These are phyloP conservation scores for Heliconius hermathena DNA, from an alignment of 1,140 invertebrate genomes.

Conservation along the genomic window DNA sequence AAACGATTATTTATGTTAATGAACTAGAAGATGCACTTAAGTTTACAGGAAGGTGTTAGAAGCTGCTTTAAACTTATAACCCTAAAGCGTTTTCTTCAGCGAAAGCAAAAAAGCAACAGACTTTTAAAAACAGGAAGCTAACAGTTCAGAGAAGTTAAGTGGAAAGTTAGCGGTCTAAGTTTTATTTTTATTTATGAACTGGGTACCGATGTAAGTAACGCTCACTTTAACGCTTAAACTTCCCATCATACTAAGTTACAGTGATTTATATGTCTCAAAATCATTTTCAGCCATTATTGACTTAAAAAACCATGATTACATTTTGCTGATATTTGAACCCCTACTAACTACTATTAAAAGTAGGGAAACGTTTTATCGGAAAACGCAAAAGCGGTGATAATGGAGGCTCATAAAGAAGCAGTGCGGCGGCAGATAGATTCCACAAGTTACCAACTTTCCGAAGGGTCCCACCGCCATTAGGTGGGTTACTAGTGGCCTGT, in stretches of 20 bases:
- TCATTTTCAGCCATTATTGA: constrained; percentile 40
- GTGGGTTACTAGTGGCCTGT: constrained; percentile 57
- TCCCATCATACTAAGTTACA: constrained; percentile 34
- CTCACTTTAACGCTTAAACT: constrained; percentile 53
- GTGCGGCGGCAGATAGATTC: constrained; percentile 70
- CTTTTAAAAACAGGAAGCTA: constrained; percentile 78
- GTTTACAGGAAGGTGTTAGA: constrained; percentile 65
- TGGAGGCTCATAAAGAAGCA: constrained; percentile 75
- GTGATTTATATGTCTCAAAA: constrained; percentile 38
- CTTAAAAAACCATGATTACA: neutral
- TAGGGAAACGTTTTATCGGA: constrained; percentile 72
- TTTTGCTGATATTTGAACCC: constrained; percentile 55
- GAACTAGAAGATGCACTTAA: constrained; percentile 53
- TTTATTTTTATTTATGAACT: constrained; percentile 72
- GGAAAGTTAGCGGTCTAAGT: constrained; percentile 72
- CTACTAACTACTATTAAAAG: constrained; percentile 67
- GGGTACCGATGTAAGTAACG: constrained; percentile 59
- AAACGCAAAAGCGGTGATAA: constrained; percentile 71
- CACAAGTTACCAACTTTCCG: constrained; percentile 77
- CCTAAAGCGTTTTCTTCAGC: constrained; percentile 66
- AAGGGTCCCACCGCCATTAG: constrained; percentile 66
- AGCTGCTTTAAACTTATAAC: constrained; percentile 75
- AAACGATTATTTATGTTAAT: constrained; percentile 42
- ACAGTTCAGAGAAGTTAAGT: constrained; percentile 76
- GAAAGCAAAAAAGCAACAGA: constrained; percentile 69